Percentiles rank a stretch among this genome's conserved stretches.
phyloP scores from a whole-genome alignment of 2,888 invertebrate species.

The Hirtodrosophila trivittata region DNA sequence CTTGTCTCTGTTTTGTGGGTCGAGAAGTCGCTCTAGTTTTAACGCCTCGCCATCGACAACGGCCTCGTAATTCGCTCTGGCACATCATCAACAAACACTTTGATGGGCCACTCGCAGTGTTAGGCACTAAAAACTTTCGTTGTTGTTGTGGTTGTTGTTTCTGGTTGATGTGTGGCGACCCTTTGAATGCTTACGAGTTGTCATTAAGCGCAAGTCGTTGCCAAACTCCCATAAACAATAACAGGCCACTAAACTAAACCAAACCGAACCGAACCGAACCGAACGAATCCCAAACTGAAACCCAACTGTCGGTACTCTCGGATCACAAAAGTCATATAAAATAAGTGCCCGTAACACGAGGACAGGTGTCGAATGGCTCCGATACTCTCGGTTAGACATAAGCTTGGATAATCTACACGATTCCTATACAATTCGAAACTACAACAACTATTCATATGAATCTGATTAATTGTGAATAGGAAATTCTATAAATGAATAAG shows the following conservation, averaged over 20 bases:
- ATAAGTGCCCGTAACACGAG: constrained; percentile 17
- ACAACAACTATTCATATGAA: too few relatives aligned
- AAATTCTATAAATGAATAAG: too few relatives aligned
- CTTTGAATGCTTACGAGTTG: constrained; percentile 66
- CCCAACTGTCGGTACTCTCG: constrained; percentile 7
- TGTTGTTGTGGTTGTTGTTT: constrained; percentile 1
- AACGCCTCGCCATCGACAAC: constrained; percentile 55
- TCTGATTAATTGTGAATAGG: too few relatives aligned
- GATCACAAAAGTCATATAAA: constrained; percentile 32
- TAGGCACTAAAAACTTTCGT: constrained; percentile 37
- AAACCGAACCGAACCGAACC: constrained; percentile 7
- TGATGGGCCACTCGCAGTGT: constrained; percentile 38
- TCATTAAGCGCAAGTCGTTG: constrained; percentile 73
- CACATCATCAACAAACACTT: constrained; percentile 70
- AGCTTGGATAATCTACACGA: too few relatives aligned
- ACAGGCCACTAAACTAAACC: constrained; percentile 43
- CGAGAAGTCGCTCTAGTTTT: constrained; percentile 71
- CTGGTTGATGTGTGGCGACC: constrained; percentile 52
- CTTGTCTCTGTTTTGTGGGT: constrained; percentile 21
- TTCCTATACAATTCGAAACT: too few relatives aligned
- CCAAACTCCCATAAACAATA: constrained; percentile 74
- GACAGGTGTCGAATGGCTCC: constrained; percentile 38
- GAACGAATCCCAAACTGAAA: neutral
- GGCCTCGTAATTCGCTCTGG: constrained; percentile 60
- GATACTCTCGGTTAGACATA: too few relatives aligned